Evolutionary conservation across 1,140 invertebrate genomes (phyloP), one percentile per base, ranked within the genome.

Genomic region (Holcopasites calliopsidis): DNA sequence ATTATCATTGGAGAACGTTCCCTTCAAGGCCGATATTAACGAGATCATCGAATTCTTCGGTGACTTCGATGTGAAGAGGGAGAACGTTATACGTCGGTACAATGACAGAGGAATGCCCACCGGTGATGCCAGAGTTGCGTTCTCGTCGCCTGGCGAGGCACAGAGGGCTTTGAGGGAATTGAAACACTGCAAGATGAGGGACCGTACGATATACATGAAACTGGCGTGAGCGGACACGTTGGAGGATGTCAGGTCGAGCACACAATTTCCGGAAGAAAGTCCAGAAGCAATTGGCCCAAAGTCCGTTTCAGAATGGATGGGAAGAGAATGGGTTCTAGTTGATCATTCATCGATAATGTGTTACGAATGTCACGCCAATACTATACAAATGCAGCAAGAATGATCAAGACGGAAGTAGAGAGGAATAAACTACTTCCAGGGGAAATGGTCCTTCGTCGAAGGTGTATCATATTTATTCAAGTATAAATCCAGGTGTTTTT

Each of bases 11-110:
- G 94, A 96, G 83, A 98, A 98, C 89, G 94, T 98, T 0, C 97
- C 97, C 0, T 98, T 95, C 88, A 94, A 95, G 69, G 96, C 97
- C 0, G 94, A 94, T 7, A 95, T 97, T 11, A 95, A 97, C 60
- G 97, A 99, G 76, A 97, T 99, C 65, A 92, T 98, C 50, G 92
- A 94, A 1, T 98, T 98, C 87, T 98, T 99, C 83, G 89, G 93
- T 0, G 95, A 95, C 23, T 97, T 95, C 80, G 93, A 95, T 54
- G 87, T 97, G 0, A 93, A 94, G 11, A 92, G 95, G 1, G 94
- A 96, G 75, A 95, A 97, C 80, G 94, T 98, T 3, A 96, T 97
- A 69, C 87, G 97, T 35, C 92, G 96, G 1, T 98, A 95, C 88
- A 96, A 97, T 87, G 96, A 97, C 35, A 94, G 95, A 55, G 96